Base-by-base conservation (phyloP, 1,140 invertebrate genomes). In the Phortica variegata region DNA sequence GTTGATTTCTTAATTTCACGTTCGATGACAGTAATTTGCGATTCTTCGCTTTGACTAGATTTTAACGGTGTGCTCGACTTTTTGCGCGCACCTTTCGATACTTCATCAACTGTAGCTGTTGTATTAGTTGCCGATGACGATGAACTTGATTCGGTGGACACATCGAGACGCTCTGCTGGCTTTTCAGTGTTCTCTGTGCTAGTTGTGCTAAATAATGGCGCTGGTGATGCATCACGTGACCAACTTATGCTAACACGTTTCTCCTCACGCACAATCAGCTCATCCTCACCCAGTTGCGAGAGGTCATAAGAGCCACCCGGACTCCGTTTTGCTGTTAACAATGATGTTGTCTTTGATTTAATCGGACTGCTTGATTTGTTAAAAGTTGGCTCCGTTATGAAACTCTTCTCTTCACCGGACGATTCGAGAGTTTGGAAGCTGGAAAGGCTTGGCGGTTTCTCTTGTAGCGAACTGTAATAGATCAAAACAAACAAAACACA, bases 241-340 rank as follows among this genome's bases (percentile, higher is more conserved):
- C 71, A 74, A 37, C 71, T 71, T 20, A 74, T 73, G 49, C 71
- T 74, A 1, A 74, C 71, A 18, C 71, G 66, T 31, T 60, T 74
- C 56, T 74, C 70, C 51, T 74, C 71, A 6, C 62, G 61, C 26
- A 74, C 71, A 40, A 74, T 56, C 23, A 74, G 19, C 46, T 70
- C 65, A 39, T 61, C 54, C 6, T 65, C 66, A 10, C 66, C 66
- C 15, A 71, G 16, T n/a, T 62, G 65, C 13, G 54, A 54, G 3
- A 54, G 19, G 32, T 70, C 66, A 39, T 65, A 36, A 23, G 23
- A 21, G 2, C 15, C 37, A 1, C 16, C n/a, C 2, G n/a, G 16
- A 17, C 34, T 39, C 6, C 17, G 42, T 41, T 20, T 54, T 47
- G 23, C 46, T 53, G 54, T 39, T 39, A 16, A n/a, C 37, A n/a